Evolutionary conservation across 2,113 vertebrate genomes (phyloP), one percentile per base, ranked within the genome.

Genomic region (Ornithorhynchus anatinus): DNA sequence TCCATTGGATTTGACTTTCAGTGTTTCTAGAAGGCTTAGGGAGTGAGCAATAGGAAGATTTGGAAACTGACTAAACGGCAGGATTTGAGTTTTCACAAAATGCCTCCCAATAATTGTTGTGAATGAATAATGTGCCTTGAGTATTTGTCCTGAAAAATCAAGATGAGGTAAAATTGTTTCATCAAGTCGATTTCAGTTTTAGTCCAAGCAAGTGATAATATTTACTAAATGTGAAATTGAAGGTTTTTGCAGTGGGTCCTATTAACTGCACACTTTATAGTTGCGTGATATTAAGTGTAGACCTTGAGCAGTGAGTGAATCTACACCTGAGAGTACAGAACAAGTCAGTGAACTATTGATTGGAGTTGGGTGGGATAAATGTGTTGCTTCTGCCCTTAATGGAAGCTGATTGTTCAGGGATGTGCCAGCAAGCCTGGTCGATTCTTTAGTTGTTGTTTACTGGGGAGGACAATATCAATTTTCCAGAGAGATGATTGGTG

Each of bases 391-490:
- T 93, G 84, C 88, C 87, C 87, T 92, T 93, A 93, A 92, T 93
- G 92, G 91, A 91, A 92, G 91, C 87, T 92, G 93, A 94, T 94
- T 94, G 91, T 92, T 92, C 91, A 31, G 90, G 89, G 93, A 94
- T 85, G 79, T 78, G 84, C 84, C 0, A 0, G 85, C 39, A 86
- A 90, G 89, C 82, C 89, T 90, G 91, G 90, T 93, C 91, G 88
- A 94, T 94, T 85, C 89, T 78, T 72, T 85, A 89, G 89, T 89
- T 91, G 89, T 93, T 94, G 92, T 94, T 94, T 94, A 93, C 91
- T 89, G 90, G 85, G 87, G 86, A 93, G 91, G 91, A 91, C 89
- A 79, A 91, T 93, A 92, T 92, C 91, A 94, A 93, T 93, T 94
- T 94, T 94, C 89, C 86, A 86, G 87, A 72, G 77, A 83, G 79